A percentile compares a stretch with the other conserved stretches of the same genome.
These are phyloP conservation scores for Eupsilia transversa DNA, from an alignment of 2,888 invertebrate species.

Conservation along the genomic window DNA sequence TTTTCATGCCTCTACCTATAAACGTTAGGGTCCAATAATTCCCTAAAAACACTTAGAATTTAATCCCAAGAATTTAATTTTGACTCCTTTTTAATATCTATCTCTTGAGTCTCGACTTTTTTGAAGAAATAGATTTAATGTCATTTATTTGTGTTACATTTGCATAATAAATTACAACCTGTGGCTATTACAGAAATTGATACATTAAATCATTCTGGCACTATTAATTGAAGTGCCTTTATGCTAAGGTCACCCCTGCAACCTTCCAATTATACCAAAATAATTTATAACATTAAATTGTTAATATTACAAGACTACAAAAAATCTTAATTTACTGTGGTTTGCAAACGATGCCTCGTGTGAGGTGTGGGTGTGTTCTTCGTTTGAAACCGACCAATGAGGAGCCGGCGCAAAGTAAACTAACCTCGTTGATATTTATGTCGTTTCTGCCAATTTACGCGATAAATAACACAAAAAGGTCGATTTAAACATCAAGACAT, in stretches of 20 bases:
- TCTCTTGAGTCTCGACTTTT: not conserved
- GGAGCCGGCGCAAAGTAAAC: conserved; percentile 28
- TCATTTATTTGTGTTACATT: conserved; percentile 22
- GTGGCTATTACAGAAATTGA: conserved; percentile 18
- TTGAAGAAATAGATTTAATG: not conserved
- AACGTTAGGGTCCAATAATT: not conserved
- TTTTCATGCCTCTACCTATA: not conserved
- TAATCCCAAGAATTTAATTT: not conserved
- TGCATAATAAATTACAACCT: conserved; percentile 24
- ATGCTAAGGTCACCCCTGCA: conserved; percentile 52
- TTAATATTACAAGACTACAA: conserved; percentile 16
- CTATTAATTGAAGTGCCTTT: conserved; percentile 13
- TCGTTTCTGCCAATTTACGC: conserved; percentile 33
- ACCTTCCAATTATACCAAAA: conserved; percentile 29
- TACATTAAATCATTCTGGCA: conserved; percentile 34
- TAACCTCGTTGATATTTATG: conserved; percentile 40
- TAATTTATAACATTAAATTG: conserved; percentile 27
- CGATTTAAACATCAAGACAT: conserved; percentile 37
- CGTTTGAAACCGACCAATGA: conserved; percentile 50
- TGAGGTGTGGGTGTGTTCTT: conserved; percentile 60
- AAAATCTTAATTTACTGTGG: conserved; percentile 41
- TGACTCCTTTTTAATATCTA: not conserved
- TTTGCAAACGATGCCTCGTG: conserved; percentile 33
- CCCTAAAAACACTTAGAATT: not conserved
- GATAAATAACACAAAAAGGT: conserved; percentile 32